Evolutionary conservation across 1,140 invertebrate species (phyloP).

Genomic region (Cyphomyrmex costatus): DNA sequence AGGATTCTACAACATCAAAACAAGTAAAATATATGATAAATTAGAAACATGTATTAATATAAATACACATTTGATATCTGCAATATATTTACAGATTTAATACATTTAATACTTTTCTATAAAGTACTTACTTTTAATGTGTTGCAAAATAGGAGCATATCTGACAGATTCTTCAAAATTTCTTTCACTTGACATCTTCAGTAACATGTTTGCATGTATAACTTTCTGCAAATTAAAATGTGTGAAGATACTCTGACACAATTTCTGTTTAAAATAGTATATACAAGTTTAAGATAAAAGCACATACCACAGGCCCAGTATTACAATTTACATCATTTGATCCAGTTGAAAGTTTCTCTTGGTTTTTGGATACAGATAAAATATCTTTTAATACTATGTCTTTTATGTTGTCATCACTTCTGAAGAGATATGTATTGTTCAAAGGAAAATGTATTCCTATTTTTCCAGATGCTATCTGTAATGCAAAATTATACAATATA

Average conservation of each 20-base stretch:
- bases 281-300: conserved; percentile 13
- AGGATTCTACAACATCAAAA: conserved; percentile 84
- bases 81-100: too few relatives aligned
- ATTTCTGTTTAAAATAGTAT: background rate
- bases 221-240: conserved; percentile 79
- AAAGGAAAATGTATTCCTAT: conserved; percentile 89
- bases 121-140: conserved; percentile 85
- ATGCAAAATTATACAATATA: conserved; percentile 21
- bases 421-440: conserved; percentile 88
- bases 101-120: background rate
- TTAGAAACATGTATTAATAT: conserved; percentile 39
- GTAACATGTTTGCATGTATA: conserved; percentile 84
- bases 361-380: conserved; percentile 82
- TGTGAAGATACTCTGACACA: background rate
- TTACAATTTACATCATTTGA: conserved; percentile 86
- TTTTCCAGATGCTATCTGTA: conserved; percentile 89
- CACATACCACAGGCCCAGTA: conserved; percentile 82
- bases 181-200: conserved; percentile 84
- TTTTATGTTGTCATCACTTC: conserved; percentile 87
- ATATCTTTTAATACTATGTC: conserved; percentile 88
- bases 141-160: conserved; percentile 86
- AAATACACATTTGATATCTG: too few relatives aligned
- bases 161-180: conserved; percentile 78
- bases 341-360: conserved; percentile 79
- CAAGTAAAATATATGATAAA: conserved; percentile 53